Evolutionary conservation across 1,140 invertebrate species (phyloP).

Genomic region (Capitella teleta): DNA sequence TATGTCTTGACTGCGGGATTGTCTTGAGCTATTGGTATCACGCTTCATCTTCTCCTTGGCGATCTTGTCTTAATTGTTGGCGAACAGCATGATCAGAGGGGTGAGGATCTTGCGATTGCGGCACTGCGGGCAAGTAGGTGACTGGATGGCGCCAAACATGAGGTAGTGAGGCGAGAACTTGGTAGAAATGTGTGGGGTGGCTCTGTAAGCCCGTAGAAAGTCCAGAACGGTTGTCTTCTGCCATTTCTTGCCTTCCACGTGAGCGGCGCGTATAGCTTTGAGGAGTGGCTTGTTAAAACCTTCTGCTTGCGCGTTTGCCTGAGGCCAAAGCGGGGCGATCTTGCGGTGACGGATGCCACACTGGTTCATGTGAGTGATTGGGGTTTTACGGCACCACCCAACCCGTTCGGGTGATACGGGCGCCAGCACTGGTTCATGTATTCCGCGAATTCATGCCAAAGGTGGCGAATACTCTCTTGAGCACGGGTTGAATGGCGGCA

Average conservation of each 20-base stretch:
- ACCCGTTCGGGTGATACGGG: no score
- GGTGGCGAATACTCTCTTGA: slow-evolving; percentile 2
- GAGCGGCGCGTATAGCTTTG: slow-evolving; percentile 16
- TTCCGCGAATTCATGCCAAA: no score
- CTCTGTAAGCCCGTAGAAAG: slow-evolving; percentile 16
- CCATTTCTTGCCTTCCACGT: slow-evolving; percentile 15
- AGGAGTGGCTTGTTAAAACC: slow-evolving; percentile 19
- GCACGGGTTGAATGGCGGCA: not conserved
- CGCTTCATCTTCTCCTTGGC: slow-evolving; percentile 1
- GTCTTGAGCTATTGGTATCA: not conserved
- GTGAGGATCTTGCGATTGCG: no score
- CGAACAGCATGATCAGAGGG: not conserved
- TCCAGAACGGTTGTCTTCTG: slow-evolving; percentile 18
- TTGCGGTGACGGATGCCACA: slow-evolving; percentile 1
- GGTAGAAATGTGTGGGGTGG: slow-evolving; percentile 16
- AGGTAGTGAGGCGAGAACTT: slow-evolving; percentile 15
- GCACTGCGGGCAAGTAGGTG: slow-evolving; percentile 8
- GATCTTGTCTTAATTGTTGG: not conserved
- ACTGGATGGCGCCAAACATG: slow-evolving; percentile 13
- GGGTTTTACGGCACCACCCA: no score
- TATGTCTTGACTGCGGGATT: not conserved
- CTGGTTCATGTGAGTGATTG: not conserved
- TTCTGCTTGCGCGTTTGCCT: slow-evolving; percentile 19
- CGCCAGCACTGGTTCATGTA: no score
- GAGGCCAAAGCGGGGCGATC: slow-evolving; percentile 18